These are phyloP conservation scores for Botia kubotai DNA, from an alignment of 2,797 vertebrate species.

Conservation along the genomic window DNA sequence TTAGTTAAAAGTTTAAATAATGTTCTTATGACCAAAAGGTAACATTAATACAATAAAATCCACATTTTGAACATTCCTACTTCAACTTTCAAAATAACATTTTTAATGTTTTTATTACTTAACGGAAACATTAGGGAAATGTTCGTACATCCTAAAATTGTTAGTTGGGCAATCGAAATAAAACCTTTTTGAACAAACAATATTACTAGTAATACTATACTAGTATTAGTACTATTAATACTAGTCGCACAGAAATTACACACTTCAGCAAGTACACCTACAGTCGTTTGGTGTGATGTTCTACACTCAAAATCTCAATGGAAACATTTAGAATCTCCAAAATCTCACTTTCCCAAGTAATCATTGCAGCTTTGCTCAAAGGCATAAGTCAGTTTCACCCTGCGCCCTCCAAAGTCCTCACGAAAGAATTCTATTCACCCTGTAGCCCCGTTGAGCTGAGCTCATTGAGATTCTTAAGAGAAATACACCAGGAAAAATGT, in stretches of 20 bases:
- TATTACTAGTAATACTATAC: no score
- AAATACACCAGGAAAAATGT: constrained; percentile 23
- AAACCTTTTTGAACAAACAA: neutral
- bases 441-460: constrained; percentile 5
- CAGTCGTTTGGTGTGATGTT: neutral
- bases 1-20: no score
- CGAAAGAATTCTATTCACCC: constrained; percentile 34
- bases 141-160: no score
- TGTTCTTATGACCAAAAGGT: no score
- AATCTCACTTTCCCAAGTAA: constrained; percentile 18
- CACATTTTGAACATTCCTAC: no score
- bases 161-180: neutral
- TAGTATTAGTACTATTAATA: no score
- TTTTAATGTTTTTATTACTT: no score
- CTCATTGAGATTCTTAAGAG: constrained; percentile 8
- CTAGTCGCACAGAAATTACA: neutral
- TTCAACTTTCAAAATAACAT: no score
- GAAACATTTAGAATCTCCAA: constrained; percentile 24
- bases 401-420: constrained; percentile 3
- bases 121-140: no score
- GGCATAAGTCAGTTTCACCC: constrained; percentile 28
- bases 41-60: no score
- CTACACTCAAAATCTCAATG: constrained; percentile 34
- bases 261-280: constrained; percentile 32
- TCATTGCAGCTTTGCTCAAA: constrained; percentile 25